Evolutionary conservation across 2,888 invertebrate genomes (phyloP).

Genomic region (Aphodius granarius): DNA sequence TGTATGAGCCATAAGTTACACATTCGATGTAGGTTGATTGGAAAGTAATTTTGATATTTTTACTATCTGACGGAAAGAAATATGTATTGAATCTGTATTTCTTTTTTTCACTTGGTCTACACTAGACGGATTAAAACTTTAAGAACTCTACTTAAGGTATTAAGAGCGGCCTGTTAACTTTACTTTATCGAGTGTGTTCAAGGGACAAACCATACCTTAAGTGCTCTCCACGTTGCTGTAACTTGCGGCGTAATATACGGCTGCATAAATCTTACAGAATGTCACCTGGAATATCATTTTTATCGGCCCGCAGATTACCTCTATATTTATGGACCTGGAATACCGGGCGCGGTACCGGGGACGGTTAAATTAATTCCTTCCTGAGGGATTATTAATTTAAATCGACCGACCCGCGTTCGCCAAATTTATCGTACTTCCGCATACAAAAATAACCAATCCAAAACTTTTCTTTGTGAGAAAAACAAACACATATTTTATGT

Average conservation of each 20-base stretch:
- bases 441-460: background rate
- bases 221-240: background rate
- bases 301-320: background rate
- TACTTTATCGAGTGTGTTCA: background rate
- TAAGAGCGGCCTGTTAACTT: background rate
- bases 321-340: background rate
- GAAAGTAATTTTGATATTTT: background rate
- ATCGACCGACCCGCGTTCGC: background rate
- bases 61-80: no score
- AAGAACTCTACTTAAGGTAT: background rate
- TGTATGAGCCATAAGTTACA: background rate
- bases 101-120: background rate
- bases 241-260: background rate
- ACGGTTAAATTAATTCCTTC: background rate
- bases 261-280: background rate
- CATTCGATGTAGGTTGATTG: background rate
- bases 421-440: background rate
- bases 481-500: background rate
- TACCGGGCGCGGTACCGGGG: background rate
- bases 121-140: background rate
- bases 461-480: background rate
- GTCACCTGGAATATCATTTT: background rate
- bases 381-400: background rate
- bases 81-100: no score
- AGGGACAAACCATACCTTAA: background rate